Evolutionary conservation across 2,797 vertebrate species (phyloP), one percentile per base, ranked within the genome.

Genomic region (Morus bassanus): DNA sequence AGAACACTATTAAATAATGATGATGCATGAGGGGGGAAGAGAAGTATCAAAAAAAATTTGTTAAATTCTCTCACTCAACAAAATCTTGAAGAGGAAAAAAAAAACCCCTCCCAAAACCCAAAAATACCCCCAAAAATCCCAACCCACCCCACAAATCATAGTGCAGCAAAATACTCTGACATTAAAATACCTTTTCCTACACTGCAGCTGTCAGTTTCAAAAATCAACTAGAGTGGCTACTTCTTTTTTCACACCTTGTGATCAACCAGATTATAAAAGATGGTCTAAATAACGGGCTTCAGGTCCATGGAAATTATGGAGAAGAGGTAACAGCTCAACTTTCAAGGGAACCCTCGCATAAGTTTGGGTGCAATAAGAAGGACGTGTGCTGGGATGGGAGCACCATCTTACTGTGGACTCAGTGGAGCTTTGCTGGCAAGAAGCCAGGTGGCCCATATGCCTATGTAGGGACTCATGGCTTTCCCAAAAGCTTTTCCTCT

Each of bases 381-480:
- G 9, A 63, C 11, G 4, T 0, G 1, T 43, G 41, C 69, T 57
- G 31, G 16, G 18, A 75, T 25, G 22, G 45, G 12, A 83, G 14
- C 37, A 88, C 50, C 30, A 68, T 8, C 48, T 63, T 50, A 37
- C 18, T 35, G 18, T 24, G 14, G 19, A 63, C 18, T 2, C 2
- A 75, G 8, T 0, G 37, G 23, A 31, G 59, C 22, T 68, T 39
- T 51, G 9, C 22, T 68, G 30, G 12, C 61, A 76, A 43, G 31
- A 30, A 37, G 25, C 18, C 45, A 41, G 6, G n/a, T 13, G 64
- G 11, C 27, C 24, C n/a, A 48, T 7, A 63, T 4, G 33, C 18
- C 17, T 18, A 12, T 0, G 0, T 3, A 77, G 18, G 9, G 10
- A 27, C 39, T 54, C 43, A 43, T 0, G 2, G 30, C 33, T 77